Percentiles rank a stretch among this genome's conserved stretches.
phyloP scores from a whole-genome alignment of 2,797 vertebrate species.

The Pantherophis vulpinus region DNA sequence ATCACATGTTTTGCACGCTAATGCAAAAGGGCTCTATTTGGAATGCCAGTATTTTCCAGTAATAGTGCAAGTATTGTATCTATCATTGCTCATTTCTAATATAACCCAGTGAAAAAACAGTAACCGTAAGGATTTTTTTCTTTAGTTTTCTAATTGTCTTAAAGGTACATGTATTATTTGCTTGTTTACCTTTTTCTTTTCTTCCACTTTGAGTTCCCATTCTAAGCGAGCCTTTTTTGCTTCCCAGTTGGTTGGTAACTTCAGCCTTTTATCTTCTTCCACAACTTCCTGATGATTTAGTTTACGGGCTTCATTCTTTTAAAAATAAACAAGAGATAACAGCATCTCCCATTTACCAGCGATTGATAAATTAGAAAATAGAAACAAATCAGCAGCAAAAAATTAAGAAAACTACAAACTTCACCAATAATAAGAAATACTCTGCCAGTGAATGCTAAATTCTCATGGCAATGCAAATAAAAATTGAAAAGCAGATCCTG shows the following conservation, averaged over 20 bases:
- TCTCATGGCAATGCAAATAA: neutral
- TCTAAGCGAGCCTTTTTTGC: conserved; percentile 91
- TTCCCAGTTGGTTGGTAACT: conserved; percentile 93
- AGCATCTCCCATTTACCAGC: neutral
- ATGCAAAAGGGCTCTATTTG: neutral
- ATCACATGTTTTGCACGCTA: neutral
- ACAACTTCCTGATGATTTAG: conserved; percentile 92
- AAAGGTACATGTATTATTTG: neutral
- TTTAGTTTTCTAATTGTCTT: neutral
- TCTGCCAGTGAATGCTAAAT: neutral
- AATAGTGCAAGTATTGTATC: neutral
- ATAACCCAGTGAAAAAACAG: neutral
- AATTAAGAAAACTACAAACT: neutral
- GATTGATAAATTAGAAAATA: neutral
- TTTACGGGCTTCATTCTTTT: conserved; percentile 91
- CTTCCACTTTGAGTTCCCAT: conserved; percentile 85
- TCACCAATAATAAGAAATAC: neutral
- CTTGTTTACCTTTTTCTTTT: conserved; percentile 84
- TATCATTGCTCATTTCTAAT: neutral
- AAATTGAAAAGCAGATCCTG: neutral
- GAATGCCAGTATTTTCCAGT: neutral
- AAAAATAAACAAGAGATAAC: neutral
- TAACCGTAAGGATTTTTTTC: neutral
- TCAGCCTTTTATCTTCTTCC: conserved; percentile 93
- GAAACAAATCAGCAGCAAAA: neutral